Conservation (phyloP, 1,140 invertebrate species). For the Drosophila virilis region DNA sequence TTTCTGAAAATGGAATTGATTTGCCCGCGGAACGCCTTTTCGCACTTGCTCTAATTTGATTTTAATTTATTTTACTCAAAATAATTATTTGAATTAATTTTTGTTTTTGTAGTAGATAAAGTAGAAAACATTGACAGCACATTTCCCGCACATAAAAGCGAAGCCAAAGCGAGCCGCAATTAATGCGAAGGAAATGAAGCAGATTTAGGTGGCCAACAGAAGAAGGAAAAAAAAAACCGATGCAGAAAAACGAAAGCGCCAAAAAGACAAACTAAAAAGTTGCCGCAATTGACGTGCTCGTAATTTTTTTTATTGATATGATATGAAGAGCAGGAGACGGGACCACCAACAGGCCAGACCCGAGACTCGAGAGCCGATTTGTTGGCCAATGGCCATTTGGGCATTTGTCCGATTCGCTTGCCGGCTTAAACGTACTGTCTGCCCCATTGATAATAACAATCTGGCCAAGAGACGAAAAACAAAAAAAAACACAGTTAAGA, state of each 20-base stretch:
- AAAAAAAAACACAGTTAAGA: conserved; percentile 44
- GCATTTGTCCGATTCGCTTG: conserved; percentile 14
- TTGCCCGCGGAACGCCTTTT: no score
- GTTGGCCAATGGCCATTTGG: not conserved
- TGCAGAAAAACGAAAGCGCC: conserved; percentile 29
- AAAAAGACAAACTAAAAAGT: conserved; percentile 39
- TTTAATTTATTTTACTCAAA: not conserved
- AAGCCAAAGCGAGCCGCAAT: conserved; percentile 36
- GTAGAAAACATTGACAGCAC: conserved; percentile 48
- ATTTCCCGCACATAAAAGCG: conserved; percentile 65
- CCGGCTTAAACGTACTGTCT: conserved; percentile 33
- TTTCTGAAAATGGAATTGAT: no score
- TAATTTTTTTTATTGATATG: conserved; percentile 49
- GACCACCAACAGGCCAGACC: conserved; percentile 30
- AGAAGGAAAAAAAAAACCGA: not conserved
- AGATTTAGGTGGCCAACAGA: conserved; percentile 27
- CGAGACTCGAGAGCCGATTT: no score
- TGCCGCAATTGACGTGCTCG: conserved; percentile 36
- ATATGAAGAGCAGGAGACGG: conserved; percentile 39
- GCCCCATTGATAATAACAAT: conserved; percentile 76
- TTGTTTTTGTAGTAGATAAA: conserved; percentile 10
- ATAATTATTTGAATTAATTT: conserved; percentile 22
- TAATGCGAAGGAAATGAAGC: conserved; percentile 46
- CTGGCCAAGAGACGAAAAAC: conserved; percentile 6
- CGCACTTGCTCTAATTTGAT: not conserved